Conservation (phyloP, 2,797 vertebrate species). For the Chaetophractus vellerosus region DNA sequence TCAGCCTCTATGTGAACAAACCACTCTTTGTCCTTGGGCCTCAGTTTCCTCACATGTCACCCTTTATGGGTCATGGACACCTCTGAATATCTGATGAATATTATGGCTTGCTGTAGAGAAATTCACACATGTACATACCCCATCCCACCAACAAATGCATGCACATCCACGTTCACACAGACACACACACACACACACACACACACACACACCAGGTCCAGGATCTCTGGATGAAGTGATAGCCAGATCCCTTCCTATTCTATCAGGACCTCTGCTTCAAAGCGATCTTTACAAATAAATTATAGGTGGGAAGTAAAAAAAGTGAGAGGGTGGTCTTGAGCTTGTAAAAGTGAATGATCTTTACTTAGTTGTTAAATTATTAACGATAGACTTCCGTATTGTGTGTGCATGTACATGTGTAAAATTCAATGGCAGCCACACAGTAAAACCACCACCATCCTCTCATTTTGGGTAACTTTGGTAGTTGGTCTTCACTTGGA, state of each 20-base stretch:
- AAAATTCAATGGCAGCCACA: slow-evolving; percentile 8
- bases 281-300: slow-evolving; percentile 58
- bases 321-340: slow-evolving; percentile 43
- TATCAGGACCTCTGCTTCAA: slow-evolving; percentile 32
- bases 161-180: not conserved
- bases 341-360: slow-evolving; percentile 52
- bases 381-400: not conserved
- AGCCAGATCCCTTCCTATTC: not conserved
- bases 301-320: slow-evolving; percentile 60
- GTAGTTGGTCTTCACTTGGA: not conserved
- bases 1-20: slow-evolving; percentile 9
- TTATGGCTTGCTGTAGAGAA: slow-evolving; percentile 35
- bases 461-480: slow-evolving; percentile 44
- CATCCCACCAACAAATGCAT: rapidly evolving
- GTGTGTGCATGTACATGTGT: not conserved
- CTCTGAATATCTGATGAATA: slow-evolving; percentile 38
- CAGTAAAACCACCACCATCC: not conserved
- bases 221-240: slow-evolving; percentile 46
- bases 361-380: slow-evolving; percentile 58
- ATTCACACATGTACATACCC: not conserved
- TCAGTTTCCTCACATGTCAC: slow-evolving; percentile 26
- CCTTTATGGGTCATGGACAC: not conserved
- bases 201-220: not conserved
- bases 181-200: not conserved
- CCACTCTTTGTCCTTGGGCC: not conserved